A percentile compares a stretch with the other conserved stretches of the same genome.
These are phyloP conservation scores for Telenomus remus DNA, from an alignment of 1,140 invertebrate species.

Conservation along the genomic window DNA sequence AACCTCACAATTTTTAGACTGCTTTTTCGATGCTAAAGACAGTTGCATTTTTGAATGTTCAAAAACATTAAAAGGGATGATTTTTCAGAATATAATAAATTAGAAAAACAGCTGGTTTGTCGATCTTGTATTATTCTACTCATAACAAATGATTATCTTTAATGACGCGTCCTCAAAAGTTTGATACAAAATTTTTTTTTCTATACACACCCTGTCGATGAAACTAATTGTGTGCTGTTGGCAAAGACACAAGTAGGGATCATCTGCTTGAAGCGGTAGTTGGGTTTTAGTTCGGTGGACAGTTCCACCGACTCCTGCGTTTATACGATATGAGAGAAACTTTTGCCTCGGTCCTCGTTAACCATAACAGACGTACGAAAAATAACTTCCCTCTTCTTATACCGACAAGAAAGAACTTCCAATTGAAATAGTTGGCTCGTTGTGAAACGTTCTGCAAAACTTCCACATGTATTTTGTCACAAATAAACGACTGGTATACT, in stretches of 20 bases:
- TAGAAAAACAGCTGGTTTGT: background rate
- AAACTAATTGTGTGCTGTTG: constrained; percentile 56
- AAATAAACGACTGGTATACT: constrained; percentile 5
- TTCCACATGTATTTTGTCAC: constrained; percentile 3
- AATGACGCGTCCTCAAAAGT: constrained; percentile 45
- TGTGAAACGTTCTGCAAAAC: constrained; percentile 3
- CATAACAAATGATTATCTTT: constrained; percentile 48
- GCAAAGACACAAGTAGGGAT: constrained; percentile 52
- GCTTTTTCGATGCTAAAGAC: no score
- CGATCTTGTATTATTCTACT: constrained; percentile 10
- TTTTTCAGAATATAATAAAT: no score
- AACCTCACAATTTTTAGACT: no score
- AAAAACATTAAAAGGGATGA: no score
- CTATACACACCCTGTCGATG: constrained; percentile 51
- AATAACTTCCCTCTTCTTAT: constrained; percentile 37
- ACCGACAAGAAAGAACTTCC: constrained; percentile 22
- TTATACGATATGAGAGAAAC: constrained; percentile 53
- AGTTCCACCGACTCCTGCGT: constrained; percentile 41
- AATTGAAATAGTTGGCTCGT: constrained; percentile 28
- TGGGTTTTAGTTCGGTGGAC: constrained; percentile 40
- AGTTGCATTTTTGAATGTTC: no score
- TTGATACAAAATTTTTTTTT: constrained; percentile 28
- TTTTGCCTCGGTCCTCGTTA: constrained; percentile 47
- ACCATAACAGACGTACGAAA: constrained; percentile 43
- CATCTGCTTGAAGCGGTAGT: constrained; percentile 49